Base-by-base conservation (phyloP, 2,888 invertebrate genomes). In the Tyria jacobaeae region DNA sequence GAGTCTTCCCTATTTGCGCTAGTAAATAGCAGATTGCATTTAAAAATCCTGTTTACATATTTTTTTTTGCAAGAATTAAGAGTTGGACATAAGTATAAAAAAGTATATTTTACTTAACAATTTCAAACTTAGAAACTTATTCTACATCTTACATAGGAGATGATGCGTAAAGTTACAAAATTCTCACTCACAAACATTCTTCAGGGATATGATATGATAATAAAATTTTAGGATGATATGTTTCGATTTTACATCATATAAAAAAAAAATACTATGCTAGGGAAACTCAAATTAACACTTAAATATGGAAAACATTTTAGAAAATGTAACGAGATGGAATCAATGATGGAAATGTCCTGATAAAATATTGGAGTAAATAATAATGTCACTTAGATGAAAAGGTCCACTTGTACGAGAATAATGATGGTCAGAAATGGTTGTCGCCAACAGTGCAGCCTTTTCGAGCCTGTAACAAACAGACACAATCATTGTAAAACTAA, bases 381-480 rank as follows among this genome's bases (percentile, higher is more conserved):
- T 53, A 31, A 31, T 35, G 34, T 25, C 14, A 17, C 37, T 90
- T 84, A 84, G 80, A 89, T 81, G 67, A 92, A 70, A 27, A 91
- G 77, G 72, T 90, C 90, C 66, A 92, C 85, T 70, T 92, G 92
- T 67, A 92, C 83, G 63, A 93, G 71, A 5, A 93, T 73, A 35
- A 91, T 82, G 51, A 92, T 76, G 7, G 88, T 89, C 66, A 92
- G 61, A 66, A 90, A 84, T 1, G 90, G 78, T 65, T 88, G 89
- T 68, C 87, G 83, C 92, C 92, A 94, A 73, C 92, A 90, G 25
- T 86, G 84, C 4, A 88, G 74, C 66, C 80, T 81, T 75, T 77
- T 84, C 55, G 90, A 82, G 76, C 92, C 93, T 93, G 84, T 2
- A 92, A 92, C 90, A 92, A 92, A 61, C 48, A 65, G 62, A 76